These are phyloP conservation scores for Chrysemys picta DNA, from an alignment of 2,113 vertebrate species.

Conservation along the genomic window DNA sequence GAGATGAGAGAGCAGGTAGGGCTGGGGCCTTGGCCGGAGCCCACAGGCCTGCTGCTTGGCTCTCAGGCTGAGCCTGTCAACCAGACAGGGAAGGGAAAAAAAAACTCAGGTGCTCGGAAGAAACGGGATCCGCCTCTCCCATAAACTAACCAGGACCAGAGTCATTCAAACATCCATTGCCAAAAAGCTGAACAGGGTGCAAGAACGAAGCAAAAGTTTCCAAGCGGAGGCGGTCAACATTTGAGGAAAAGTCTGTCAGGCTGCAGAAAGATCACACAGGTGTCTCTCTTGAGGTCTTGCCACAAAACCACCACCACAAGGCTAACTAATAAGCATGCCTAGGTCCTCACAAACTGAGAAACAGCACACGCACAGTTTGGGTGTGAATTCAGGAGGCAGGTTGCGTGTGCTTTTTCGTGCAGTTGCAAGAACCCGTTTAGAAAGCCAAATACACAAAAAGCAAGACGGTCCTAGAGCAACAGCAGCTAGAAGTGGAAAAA, in stretches of 20 bases:
- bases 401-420: background rate
- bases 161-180: background rate
- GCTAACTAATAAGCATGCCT: background rate
- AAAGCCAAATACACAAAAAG: background rate
- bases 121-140: background rate
- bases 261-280: background rate
- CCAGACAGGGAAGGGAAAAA: background rate
- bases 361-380: rapidly evolving
- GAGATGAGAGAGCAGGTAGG: background rate
- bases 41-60: background rate
- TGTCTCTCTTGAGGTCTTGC: rapidly evolving
- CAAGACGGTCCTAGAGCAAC: background rate
- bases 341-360: background rate
- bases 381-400: background rate
- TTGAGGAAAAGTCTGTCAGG: background rate
- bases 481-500: conserved; percentile 14
- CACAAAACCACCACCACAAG: background rate
- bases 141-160: background rate
- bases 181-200: background rate
- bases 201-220: background rate
- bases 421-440: background rate
- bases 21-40: background rate
- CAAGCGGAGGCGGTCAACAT: background rate
- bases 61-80: background rate
- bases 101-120: background rate